Conservation (phyloP, 2,888 invertebrate species). For the Cryptocheilus praepositus region DNA sequence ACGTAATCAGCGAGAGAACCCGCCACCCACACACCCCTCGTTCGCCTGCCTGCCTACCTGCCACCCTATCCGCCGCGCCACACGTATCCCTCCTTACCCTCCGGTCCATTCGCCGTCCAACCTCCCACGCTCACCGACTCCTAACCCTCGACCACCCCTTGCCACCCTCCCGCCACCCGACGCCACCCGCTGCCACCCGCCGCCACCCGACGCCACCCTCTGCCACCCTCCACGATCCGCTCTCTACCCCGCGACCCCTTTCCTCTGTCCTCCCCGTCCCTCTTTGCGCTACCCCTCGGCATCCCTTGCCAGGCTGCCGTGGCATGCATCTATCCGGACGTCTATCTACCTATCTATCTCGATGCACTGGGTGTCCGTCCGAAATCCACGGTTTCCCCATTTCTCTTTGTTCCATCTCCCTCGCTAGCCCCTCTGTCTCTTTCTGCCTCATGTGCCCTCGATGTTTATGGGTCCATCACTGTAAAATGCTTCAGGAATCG, state of each 20-base stretch:
- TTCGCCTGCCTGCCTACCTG: slow-evolving; percentile 44
- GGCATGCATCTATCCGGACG: slow-evolving; percentile 62
- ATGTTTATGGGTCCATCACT: not conserved
- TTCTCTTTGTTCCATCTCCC: slow-evolving; percentile 34
- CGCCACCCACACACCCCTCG: slow-evolving; percentile 55
- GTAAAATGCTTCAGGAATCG: not conserved
- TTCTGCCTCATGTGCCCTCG: not conserved
- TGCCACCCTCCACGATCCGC: slow-evolving; percentile 18
- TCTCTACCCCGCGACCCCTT: slow-evolving; percentile 34
- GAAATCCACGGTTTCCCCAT: slow-evolving; percentile 49
- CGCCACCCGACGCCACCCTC: too few species aligned
- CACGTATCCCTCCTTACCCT: slow-evolving; percentile 52
- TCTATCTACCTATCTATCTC: slow-evolving; percentile 61
- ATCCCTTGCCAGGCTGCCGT: slow-evolving; percentile 56
- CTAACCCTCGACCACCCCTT: slow-evolving; percentile 38
- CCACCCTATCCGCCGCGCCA: slow-evolving; percentile 47
- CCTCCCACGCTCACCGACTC: slow-evolving; percentile 43
- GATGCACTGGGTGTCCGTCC: slow-evolving; percentile 63
- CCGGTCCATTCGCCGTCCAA: slow-evolving; percentile 30
- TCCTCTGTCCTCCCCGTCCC: slow-evolving; percentile 36
- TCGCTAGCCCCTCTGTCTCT: not conserved
- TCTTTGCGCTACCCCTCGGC: slow-evolving; percentile 48
- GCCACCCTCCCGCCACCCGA: slow-evolving; percentile 8
- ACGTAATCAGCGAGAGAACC: slow-evolving; percentile 75
- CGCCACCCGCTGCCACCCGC: too few species aligned